These are phyloP conservation scores for Sphaerodactylus townsendi DNA, from an alignment of 2,113 vertebrate species.

Conservation along the genomic window DNA sequence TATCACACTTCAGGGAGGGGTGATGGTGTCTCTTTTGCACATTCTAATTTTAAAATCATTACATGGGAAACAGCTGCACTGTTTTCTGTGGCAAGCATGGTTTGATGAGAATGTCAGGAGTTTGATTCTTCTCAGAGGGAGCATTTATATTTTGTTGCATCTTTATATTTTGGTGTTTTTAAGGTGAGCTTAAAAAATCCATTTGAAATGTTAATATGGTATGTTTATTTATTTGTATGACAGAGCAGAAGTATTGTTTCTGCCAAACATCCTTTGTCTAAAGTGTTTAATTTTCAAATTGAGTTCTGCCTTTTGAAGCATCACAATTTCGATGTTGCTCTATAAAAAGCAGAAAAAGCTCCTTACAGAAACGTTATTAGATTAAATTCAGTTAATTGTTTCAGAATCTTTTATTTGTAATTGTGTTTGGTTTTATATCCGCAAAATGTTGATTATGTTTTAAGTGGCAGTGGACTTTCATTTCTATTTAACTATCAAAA, in stretches of 20 bases:
- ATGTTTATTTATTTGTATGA: fast-evolving
- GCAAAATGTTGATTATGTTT: neutral
- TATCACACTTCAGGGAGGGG: too few relatives aligned
- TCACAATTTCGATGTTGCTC: neutral
- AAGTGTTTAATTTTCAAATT: conserved; percentile 4
- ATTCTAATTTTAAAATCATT: neutral
- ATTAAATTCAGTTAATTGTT: neutral
- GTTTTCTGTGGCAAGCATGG: too few relatives aligned
- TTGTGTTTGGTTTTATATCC: neutral
- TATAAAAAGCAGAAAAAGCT: neutral
- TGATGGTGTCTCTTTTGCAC: neutral
- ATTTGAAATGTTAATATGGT: neutral
- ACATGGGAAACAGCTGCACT: neutral
- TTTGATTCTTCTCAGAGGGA: too few relatives aligned
- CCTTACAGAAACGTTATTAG: fast-evolving
- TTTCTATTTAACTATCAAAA: neutral
- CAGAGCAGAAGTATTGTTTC: neutral
- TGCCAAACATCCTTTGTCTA: neutral
- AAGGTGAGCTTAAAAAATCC: fast-evolving
- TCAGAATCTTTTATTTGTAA: fast-evolving
- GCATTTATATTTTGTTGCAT: too few relatives aligned
- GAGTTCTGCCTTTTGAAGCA: fast-evolving
- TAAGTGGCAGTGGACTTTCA: neutral
- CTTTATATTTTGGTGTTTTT: too few relatives aligned
- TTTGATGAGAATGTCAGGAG: too few relatives aligned